Percentiles rank a stretch among this genome's conserved stretches.
These are phyloP conservation scores for Cataglyphis rosenhaueri DNA, from an alignment of 2,888 invertebrate genomes.

Conservation along the genomic window DNA sequence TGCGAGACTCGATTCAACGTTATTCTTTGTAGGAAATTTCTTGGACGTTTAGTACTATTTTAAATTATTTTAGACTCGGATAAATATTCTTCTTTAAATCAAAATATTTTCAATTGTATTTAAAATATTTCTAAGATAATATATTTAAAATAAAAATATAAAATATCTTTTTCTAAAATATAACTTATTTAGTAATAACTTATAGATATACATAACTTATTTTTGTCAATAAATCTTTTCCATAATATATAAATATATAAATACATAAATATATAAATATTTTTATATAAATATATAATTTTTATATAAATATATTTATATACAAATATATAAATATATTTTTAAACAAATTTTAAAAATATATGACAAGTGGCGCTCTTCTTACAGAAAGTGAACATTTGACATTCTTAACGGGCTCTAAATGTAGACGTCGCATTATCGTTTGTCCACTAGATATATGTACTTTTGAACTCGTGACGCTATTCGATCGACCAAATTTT, in stretches of 20 bases:
- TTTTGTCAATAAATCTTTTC: too few relatives aligned
- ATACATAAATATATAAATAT: too few relatives aligned
- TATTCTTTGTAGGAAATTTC: neutral
- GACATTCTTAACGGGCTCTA: neutral
- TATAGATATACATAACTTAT: too few relatives aligned
- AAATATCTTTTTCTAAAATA: neutral
- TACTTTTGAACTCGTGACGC: neutral
- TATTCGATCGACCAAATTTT: constrained; percentile 19
- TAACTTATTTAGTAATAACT: too few relatives aligned
- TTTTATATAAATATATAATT: too few relatives aligned
- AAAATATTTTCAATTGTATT: neutral
- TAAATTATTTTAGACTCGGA: neutral
- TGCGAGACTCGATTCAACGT: neutral
- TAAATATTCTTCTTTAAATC: neutral
- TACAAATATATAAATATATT: neutral
- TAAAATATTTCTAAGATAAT: neutral
- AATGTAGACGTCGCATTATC: neutral
- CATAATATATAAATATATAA: too few relatives aligned
- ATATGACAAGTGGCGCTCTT: neutral
- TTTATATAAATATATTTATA: too few relatives aligned
- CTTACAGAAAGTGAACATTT: neutral
- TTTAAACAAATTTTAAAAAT: neutral
- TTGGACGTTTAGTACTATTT: neutral
- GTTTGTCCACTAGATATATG: neutral
- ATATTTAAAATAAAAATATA: neutral